Base-by-base conservation (phyloP, 2,797 vertebrate species). In the Synaphobranchus kaupii region DNA sequence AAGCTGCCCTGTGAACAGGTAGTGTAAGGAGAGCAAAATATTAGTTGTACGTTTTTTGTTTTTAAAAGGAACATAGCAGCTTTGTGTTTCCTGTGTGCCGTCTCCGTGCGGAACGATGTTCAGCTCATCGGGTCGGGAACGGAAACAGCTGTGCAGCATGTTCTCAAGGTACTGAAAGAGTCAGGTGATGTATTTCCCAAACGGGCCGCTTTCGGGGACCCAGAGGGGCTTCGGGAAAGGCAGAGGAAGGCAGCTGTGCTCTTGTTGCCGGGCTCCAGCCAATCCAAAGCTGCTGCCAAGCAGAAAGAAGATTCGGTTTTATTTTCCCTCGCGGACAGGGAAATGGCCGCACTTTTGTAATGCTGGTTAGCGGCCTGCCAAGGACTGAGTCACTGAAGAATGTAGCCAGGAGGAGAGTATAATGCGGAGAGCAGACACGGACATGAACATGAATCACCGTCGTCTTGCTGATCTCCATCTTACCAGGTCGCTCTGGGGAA, bases 201-300 rank as follows among this genome's bases (percentile, higher is more conserved):
- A 90, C 89, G 89, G 87, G 88, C 89, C 28, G 73, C 71, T 86
- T 90, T 85, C 88, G 84, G 47, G 83, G 86, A 89, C 73, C 78
- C 73, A 81, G 50, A 88, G 85, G 87, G 86, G 87, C 89, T 39
- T 86, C 22, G 89, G 87, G 44, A 83, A 86, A 50, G 78, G 85
- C 90, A 92, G 60, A 95, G 90, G 93, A 94, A 92, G 89, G 92
- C 95, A 95, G 95, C 94, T 96, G 95, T 93, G 94, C 91, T 91
- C 86, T 89, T 82, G 78, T 86, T 87, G 89, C 89, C 89, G 92
- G 89, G 92, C 92, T 94, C 86, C 89, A 89, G 91, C 91, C 92
- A 91, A 90, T 87, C 86, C 85, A 88, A 87, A 88, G 68, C 87
- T 85, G 87, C 87, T 89, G 66, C 87, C 90, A 85, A 13, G 89